Base-by-base conservation (phyloP, 2,113 vertebrate genomes). In the Haemorhous mexicanus region DNA sequence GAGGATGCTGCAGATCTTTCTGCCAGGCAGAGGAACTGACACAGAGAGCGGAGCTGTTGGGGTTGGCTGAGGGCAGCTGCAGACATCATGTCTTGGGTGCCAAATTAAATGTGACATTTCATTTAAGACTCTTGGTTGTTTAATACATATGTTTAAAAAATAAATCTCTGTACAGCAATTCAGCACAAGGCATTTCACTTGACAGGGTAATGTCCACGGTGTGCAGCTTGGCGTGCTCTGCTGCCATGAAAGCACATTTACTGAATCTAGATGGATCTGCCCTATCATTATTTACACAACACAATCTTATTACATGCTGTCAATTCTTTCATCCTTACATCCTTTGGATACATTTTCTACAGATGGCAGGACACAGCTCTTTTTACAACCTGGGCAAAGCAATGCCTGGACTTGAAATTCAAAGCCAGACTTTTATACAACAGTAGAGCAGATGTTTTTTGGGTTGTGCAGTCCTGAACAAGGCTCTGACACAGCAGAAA, bases 81-180 rank as follows among this genome's bases (percentile, higher is more conserved):
- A 81, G 82, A 8, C 77, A 82, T 90, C 93, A 94, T 3, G 20
- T 39, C 70, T 56, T 27, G 44, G 49, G 62, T 62, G 41, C 61
- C 78, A 95, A 79, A 95, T 87, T 9, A 67, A 81, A 95, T 82
- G 84, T 72, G 78, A 95, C 59, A 43, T 93, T 82, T 89, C 89
- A 85, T 85, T 94, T 93, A 91, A 92, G 84, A 47, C 77, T 94
- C 81, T 37, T 23, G 43, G 56, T 61, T 62, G 62, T 61, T 95
- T 93, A 90, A 93, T 93, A 75, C n/a, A 18, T 16, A 82, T 82
- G 63, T 68, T 80, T 19, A 35, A 89, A 86, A 62, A 63, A 68
- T 73, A 76, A 55, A 21, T 17, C 46, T 37, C 78, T 30, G 32
- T n/a, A 26, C 33, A 90, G 85, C 7, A 21, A 76, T 76, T 78